A percentile compares a stretch with the other conserved stretches of the same genome.
phyloP scores from a whole-genome alignment of 2,113 vertebrate genomes.

The Columba janthina region DNA sequence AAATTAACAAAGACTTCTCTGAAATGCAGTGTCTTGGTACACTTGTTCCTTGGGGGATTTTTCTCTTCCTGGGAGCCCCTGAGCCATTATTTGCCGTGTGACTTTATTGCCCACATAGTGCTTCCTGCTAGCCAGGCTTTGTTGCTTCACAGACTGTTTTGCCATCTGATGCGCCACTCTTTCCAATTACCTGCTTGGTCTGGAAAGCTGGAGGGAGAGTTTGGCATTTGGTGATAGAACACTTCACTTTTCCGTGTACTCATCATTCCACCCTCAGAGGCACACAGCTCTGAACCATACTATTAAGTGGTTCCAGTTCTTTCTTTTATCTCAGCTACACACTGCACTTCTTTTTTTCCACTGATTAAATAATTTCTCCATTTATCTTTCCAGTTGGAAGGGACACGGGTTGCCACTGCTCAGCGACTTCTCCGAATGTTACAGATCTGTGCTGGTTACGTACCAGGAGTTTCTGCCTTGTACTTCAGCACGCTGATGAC shows the following conservation, averaged over 20 bases:
- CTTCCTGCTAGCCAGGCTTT: neutral
- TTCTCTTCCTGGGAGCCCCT: neutral
- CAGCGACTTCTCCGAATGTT: slow-evolving; percentile 74
- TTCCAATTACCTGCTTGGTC: neutral
- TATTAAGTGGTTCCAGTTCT: neutral
- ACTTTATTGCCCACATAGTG: neutral
- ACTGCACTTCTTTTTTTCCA: neutral
- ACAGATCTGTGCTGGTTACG: slow-evolving; percentile 70
- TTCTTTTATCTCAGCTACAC: neutral
- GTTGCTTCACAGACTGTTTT: neutral
- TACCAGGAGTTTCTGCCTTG: slow-evolving; percentile 73
- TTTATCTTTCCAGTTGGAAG: slow-evolving; percentile 64
- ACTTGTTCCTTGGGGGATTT: neutral
- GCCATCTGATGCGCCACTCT: neutral
- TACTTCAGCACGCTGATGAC: slow-evolving; percentile 66
- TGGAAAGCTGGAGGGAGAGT: neutral
- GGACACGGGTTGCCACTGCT: slow-evolving; percentile 41
- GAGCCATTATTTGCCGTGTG: neutral
- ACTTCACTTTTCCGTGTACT: neutral
- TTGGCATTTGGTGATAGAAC: neutral
- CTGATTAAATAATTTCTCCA: neutral
- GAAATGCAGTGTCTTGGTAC: neutral
- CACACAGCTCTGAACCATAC: neutral
- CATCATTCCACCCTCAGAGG: neutral
- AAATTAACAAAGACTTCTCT: neutral